Percentiles rank a stretch among this genome's conserved stretches.
These are phyloP conservation scores for Rhopilema esculentum DNA, from an alignment of 30 jellyfish, hydroid and myxozoan genomes.

Conservation along the genomic window DNA sequence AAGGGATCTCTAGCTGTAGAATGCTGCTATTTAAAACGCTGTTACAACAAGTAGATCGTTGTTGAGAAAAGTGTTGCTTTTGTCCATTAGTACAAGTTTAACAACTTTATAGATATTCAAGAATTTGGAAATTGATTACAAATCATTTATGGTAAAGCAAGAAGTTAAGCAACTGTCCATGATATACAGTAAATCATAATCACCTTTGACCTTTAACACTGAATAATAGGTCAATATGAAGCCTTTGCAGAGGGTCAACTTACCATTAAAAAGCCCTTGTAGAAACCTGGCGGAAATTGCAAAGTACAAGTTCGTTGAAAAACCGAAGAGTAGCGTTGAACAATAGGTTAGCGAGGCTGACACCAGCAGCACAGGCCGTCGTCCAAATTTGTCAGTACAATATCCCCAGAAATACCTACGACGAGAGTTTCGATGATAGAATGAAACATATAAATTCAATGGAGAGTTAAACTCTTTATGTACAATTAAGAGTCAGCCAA, in stretches of 20 bases:
- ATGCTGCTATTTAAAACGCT: too few relatives aligned
- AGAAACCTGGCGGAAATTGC: conserved; percentile 83
- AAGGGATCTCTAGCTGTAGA: too few relatives aligned
- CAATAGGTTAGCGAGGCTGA: conserved; percentile 85
- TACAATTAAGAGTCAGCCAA: background rate
- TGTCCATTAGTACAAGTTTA: too few relatives aligned
- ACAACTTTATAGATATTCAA: too few relatives aligned
- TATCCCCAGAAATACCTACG: conserved; percentile 98
- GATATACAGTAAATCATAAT: too few relatives aligned
- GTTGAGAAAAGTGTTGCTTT: too few relatives aligned
- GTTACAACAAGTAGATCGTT: too few relatives aligned
- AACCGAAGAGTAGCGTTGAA: conserved; percentile 93
- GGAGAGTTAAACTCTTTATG: background rate
- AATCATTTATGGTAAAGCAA: background rate
- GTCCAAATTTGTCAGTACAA: conserved; percentile 89
- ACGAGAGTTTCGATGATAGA: background rate
- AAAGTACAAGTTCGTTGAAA: conserved; percentile 75
- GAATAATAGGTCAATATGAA: background rate
- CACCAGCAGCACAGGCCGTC: conserved; percentile 88
- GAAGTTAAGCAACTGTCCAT: background rate
- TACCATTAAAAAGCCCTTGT: conserved; percentile 96
- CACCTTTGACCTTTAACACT: background rate
- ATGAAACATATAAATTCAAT: background rate
- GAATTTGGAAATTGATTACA: too few relatives aligned
- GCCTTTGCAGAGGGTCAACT: background rate